These are phyloP conservation scores for Cacatua alba DNA, from an alignment of 2,113 vertebrate species.

Conservation along the genomic window DNA sequence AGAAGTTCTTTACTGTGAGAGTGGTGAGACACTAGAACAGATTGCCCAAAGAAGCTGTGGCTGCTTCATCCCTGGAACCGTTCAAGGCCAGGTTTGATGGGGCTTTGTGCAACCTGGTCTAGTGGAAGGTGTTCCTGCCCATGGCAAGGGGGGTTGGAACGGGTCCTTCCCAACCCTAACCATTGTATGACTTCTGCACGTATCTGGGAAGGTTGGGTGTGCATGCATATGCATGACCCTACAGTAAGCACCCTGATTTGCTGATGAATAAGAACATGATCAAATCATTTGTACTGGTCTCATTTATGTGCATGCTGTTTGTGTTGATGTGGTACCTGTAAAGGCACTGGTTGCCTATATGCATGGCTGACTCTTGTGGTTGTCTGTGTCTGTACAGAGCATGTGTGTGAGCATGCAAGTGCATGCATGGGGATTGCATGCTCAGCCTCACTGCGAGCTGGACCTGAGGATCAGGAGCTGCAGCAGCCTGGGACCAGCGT, in stretches of 20 bases:
- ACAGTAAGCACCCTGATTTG: background rate
- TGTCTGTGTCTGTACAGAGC: fast-evolving
- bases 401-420: fast-evolving
- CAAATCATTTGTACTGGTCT: background rate
- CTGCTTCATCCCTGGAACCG: background rate
- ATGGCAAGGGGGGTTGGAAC: background rate
- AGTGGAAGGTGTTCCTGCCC: background rate
- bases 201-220: fast-evolving
- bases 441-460: background rate
- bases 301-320: fast-evolving
- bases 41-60: background rate
- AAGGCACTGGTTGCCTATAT: background rate
- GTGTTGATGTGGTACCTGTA: background rate
- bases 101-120: background rate
- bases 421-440: fast-evolving
- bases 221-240: too few species aligned
- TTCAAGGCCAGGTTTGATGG: background rate
- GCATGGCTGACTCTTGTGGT: fast-evolving
- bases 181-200: background rate
- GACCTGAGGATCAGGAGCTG: background rate
- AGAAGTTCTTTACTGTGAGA: background rate
- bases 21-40: background rate
- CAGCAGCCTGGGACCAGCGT: background rate
- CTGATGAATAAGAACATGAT: background rate
- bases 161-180: background rate